Percentiles rank a stretch among this genome's conserved stretches.
These are phyloP conservation scores for Pantherophis vulpinus DNA, from an alignment of 2,797 vertebrate species.

Conservation along the genomic window DNA sequence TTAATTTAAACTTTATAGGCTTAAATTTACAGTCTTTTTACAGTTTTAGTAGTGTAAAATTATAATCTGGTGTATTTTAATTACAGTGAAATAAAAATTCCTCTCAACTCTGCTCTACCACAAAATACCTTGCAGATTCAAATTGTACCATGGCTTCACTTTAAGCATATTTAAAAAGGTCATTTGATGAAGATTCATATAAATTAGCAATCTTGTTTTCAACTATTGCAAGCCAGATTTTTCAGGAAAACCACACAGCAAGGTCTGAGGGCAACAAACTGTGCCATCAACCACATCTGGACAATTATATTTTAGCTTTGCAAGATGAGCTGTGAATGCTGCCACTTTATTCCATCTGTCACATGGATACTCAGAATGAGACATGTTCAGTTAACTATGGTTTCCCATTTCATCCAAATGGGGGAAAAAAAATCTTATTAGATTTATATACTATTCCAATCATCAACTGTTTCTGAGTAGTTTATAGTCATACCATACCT, in stretches of 20 bases:
- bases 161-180: background rate
- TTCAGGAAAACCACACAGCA: background rate
- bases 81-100: background rate
- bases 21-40: background rate
- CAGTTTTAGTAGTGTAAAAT: background rate
- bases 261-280: background rate
- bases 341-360: background rate
- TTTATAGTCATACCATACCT: background rate
- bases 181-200: background rate
- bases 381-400: background rate
- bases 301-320: background rate
- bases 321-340: background rate
- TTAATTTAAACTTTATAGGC: background rate
- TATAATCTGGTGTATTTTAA: background rate
- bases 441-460: background rate
- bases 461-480: background rate
- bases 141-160: background rate
- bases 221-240: background rate
- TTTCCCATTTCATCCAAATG: background rate
- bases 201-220: background rate
- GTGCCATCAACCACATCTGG: background rate
- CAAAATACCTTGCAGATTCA: background rate
- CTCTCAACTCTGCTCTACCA: background rate
- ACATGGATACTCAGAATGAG: too few species aligned
- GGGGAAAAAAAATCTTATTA: background rate